Base-by-base conservation (phyloP, 2,797 vertebrate species). In the Galagoides demidoff region DNA sequence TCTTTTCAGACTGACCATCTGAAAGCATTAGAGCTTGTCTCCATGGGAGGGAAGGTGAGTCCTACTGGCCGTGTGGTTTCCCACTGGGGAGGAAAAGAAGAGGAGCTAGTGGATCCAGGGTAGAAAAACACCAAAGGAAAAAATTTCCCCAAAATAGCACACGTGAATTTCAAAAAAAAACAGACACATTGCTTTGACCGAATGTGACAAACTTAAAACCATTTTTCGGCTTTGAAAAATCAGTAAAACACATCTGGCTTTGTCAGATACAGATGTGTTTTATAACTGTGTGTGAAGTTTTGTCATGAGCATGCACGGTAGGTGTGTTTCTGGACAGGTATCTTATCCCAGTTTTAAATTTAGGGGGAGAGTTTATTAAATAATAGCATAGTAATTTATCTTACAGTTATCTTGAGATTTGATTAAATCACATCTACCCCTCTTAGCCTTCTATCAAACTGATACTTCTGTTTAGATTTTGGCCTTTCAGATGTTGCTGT, bases 261-360 rank as follows among this genome's bases (percentile, higher is more conserved):
- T 98, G 98, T 98, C 97, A 95, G 91, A 92, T 97, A 89, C 97
- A 98, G 98, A 98, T 97, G 96, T 96, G 93, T 95, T 97, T 97
- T 68, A 92, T 68, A 92, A 90, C 94, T 95, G 88, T 81, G 92
- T 92, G 95, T 3, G 29, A 95, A 79, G 86, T 49, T 71, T 90
- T 29, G 73, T 92, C 81, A 49, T 85, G 73, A 86, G 85, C 70
- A 85, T 92, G 93, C 85, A 97, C 70, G 95, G 92, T 31, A 76
- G 93, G 91, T 97, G 92, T 97, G 92, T 92, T 95, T 97, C 90
- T 68, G 94, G 97, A 97, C 79, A 96, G 91, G 45, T 96, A 92
- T 95, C 92, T 91, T 64, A 95, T 95, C 95, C 81, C 34, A 25
- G 37, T 93, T 84, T 90, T 70, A 88, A 85, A 34, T 63, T 85